Conservation (phyloP, 2,797 vertebrate species). For the Cossypha dichroa region DNA sequence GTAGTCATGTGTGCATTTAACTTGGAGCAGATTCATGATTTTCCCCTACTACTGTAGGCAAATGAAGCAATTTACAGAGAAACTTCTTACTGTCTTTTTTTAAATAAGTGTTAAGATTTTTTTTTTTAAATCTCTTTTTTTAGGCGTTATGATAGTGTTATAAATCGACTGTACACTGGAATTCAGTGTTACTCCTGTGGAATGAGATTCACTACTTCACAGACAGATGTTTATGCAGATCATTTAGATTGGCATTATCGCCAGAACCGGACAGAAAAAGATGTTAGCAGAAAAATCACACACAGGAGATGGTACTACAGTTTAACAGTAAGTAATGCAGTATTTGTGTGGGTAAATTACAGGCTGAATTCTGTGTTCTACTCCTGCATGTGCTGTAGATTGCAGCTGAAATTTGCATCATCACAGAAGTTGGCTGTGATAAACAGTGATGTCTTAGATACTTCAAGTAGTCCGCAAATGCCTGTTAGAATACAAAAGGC, state of each 20-base stretch:
- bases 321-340: slow-evolving; percentile 84
- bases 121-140: background rate
- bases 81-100: background rate
- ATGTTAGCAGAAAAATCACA: slow-evolving; percentile 94
- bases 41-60: background rate
- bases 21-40: background rate
- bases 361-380: background rate
- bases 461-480: background rate
- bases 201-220: slow-evolving; percentile 94
- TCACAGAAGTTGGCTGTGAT: background rate
- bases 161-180: slow-evolving; percentile 93
- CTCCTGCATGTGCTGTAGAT: background rate
- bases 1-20: background rate
- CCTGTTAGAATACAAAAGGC: background rate
- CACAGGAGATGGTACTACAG: slow-evolving; percentile 97
- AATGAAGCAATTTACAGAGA: background rate
- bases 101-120: background rate
- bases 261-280: slow-evolving; percentile 95
- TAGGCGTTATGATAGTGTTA: slow-evolving; percentile 91
- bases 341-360: background rate
- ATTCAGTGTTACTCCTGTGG: slow-evolving; percentile 99
- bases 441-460: background rate
- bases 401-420: background rate
- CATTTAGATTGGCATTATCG: slow-evolving; percentile 99
- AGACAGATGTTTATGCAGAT: slow-evolving; percentile 97